phyloP scores from a whole-genome alignment of 2,888 invertebrate species.

The Bimastos eiseni region DNA sequence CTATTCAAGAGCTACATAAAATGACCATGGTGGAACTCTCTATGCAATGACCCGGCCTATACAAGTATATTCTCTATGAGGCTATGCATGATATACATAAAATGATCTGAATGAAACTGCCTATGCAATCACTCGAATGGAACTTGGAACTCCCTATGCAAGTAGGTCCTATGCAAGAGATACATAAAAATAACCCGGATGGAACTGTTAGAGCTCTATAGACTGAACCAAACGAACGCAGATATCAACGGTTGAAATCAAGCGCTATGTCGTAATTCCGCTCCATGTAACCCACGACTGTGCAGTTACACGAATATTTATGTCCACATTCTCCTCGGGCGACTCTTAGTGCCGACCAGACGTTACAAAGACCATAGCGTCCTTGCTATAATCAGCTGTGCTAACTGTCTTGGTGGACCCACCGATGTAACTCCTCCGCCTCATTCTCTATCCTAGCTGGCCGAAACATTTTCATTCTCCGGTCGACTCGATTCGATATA shows the following conservation, averaged over 20 bases:
- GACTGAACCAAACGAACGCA: too few species aligned
- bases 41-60: too few species aligned
- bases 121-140: too few species aligned
- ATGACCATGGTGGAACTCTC: too few species aligned
- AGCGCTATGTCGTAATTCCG: background rate
- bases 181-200: too few species aligned
- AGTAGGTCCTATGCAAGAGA: too few species aligned
- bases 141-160: too few species aligned
- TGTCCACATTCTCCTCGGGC: background rate
- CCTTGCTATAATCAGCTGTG: background rate
- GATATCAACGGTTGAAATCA: background rate
- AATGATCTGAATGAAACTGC: too few species aligned
- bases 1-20: too few species aligned
- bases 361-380: background rate
- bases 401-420: background rate
- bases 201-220: too few species aligned
- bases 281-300: background rate
- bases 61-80: too few species aligned
- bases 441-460: background rate
- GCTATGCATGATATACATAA: too few species aligned
- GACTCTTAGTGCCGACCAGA: background rate
- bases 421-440: background rate
- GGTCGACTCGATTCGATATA: background rate
- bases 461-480: conserved; percentile 9
- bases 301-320: background rate